Conservation (phyloP, 1,140 invertebrate genomes). For the Heliconius congener region DNA sequence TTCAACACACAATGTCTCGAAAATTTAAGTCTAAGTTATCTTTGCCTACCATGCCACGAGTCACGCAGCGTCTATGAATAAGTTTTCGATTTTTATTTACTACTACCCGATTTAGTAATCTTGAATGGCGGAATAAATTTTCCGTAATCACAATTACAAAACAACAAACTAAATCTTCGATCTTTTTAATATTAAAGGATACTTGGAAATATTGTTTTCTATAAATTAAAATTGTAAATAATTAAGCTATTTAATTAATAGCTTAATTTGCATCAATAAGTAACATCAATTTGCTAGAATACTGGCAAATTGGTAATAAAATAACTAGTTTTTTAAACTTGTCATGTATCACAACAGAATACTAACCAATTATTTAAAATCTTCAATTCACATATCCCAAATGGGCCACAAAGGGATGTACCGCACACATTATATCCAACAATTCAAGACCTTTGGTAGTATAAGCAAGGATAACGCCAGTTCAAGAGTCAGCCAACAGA, state of each 20-base stretch:
- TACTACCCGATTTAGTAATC: no score
- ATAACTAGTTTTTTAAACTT: no score
- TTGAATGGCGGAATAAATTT: not conserved
- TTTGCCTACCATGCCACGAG: not conserved
- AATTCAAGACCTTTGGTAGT: not conserved
- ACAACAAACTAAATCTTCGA: not conserved
- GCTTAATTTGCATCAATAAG: no score
- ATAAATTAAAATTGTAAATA: no score
- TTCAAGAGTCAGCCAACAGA: constrained; percentile 39
- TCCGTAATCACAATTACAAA: not conserved
- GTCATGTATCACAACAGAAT: not conserved
- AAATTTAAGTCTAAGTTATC: not conserved
- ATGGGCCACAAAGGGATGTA: not conserved
- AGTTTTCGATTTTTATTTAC: no score
- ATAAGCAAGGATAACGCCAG: constrained; percentile 22
- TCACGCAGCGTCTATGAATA: no score
- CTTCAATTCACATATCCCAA: not conserved
- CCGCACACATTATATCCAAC: not conserved
- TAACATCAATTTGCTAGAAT: no score
- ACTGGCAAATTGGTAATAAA: no score
- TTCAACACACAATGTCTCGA: not conserved
- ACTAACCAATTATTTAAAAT: not conserved
- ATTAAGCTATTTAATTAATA: no score
- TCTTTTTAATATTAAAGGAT: no score
- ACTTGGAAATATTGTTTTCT: no score